Base-by-base conservation (phyloP, 2,888 invertebrate species). In the Diplolepis rosae region DNA sequence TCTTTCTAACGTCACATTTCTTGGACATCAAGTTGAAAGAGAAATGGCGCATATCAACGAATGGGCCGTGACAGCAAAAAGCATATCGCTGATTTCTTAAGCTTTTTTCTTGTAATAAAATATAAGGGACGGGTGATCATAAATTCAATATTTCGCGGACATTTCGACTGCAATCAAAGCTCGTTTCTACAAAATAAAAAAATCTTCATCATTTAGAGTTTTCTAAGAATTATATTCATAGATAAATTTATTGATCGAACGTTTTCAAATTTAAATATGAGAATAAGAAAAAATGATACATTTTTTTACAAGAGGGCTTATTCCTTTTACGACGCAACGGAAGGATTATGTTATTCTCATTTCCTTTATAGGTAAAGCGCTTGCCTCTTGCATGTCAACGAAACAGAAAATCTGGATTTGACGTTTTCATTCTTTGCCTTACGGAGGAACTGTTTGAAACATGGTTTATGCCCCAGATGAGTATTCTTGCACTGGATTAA, bases 391-490 rank as follows among this genome's bases (percentile, higher is more conserved):
- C 24, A 35, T 39, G 61, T 61, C 35, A 35, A 24, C 13, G 61
- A 71, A 69, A 68, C 74, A 69, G 72, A 39, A 61, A 72, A 72
- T 71, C 80, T 83, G 83, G 77, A 68, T 74, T 80, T 84, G 84
- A 84, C 84, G 80, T 82, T 84, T 84, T 80, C 81, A 84, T 84
- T 83, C 78, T 72, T 73, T 73, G 77, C 77, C 75, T 77, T 73
- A 75, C 73, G 71, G 65, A 61, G 74, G 77, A 80, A 77, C 77
- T 72, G 77, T 82, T 79, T 80, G 76, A 77, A 77, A 78, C 79
- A 75, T 77, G 75, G 79, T 76, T 74, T 73, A 71, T 75, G 48
- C 68, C 56, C n/a, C 24, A 68, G 71, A 56, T 73, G 74, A 77
- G 76, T 71, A 74, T 72, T 66, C 72, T 52, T 22, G 27, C 42